phyloP scores from a whole-genome alignment of 2,113 vertebrate species.

The Mesocricetus auratus region DNA sequence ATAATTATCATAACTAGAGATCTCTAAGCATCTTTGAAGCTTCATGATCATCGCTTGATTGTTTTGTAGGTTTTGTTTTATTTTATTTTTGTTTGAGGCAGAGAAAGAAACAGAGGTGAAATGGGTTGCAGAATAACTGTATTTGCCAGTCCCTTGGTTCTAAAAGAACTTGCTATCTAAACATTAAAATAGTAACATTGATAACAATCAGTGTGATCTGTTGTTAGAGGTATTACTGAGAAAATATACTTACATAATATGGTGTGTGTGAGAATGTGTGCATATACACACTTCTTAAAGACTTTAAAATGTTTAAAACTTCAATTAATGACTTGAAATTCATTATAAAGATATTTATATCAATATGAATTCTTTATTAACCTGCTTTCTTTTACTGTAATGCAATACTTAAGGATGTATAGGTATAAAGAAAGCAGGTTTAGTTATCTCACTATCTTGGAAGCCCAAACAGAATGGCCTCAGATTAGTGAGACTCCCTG shows the following conservation, averaged over 20 bases:
- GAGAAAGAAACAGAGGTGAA: neutral
- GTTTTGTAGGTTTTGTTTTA: neutral
- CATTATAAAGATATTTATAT: neutral
- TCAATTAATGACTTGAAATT: conserved; percentile 32
- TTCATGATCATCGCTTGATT: neutral
- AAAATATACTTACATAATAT: neutral
- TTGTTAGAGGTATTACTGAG: neutral
- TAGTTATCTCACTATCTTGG: neutral
- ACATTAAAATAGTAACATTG: neutral
- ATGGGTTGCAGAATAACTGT: neutral
- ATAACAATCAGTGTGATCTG: neutral
- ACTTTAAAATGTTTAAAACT: neutral
- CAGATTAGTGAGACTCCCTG: neutral
- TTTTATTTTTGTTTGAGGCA: neutral
- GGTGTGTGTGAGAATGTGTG: neutral
- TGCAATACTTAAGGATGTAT: neutral
- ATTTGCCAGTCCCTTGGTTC: neutral
- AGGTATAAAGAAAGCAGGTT: neutral
- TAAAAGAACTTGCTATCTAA: neutral
- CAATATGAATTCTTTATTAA: neutral
- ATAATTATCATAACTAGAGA: neutral
- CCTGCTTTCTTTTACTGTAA: neutral
- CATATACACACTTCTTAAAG: neutral
- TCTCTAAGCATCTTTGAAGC: neutral
- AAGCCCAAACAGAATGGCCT: neutral